Base-by-base conservation (phyloP, 2,888 invertebrate genomes). In the Sclerodermus sp. region DNA sequence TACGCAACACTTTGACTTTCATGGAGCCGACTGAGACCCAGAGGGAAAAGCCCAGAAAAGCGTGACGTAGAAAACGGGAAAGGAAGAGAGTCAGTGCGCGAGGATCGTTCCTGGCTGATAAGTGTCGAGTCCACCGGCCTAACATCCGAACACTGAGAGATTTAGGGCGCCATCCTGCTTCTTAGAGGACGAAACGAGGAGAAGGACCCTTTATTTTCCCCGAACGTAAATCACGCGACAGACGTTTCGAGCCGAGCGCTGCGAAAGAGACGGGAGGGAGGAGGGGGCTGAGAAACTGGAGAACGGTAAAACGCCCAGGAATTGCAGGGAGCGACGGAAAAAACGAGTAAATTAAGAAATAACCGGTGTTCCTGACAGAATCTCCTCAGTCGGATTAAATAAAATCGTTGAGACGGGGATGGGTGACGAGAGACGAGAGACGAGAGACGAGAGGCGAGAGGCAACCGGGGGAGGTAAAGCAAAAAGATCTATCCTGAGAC, bases 201-300 rank as follows among this genome's bases (percentile, higher is more conserved):
- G 30, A 10, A 30, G 34, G 49, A 46, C 53, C 62, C 61, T 59
- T 68, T 69, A 68, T 66, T 68, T 67, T 54, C 51, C 55, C 41
- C 52, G 8, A 39, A 47, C 64, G 65, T 70, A 70, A 71, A 70
- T 71, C 70, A 70, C 67, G 58, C 53, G 67, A 66, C 66, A 60
- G 66, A 60, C 64, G 59, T 66, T 61, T 39, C 40, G 34, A 34
- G 6, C n/a, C 3, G 34, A 8, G 13, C 34, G 45, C 41, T 42
- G 53, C 44, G 40, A 45, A 45, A 30, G 18, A 18, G 41, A 39
- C 23, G 17, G 17, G 37, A 18, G 44, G 36, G 45, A 13, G 41
- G 37, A 37, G 34, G 42, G 12, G 23, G 23, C 23, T 23, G 23
- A 8, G 37, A n/a, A 30, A 42, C n/a, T n/a, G n/a, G n/a, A 23